Evolutionary conservation across 2,888 invertebrate species (phyloP).

Genomic region (Maniola hyperantus): DNA sequence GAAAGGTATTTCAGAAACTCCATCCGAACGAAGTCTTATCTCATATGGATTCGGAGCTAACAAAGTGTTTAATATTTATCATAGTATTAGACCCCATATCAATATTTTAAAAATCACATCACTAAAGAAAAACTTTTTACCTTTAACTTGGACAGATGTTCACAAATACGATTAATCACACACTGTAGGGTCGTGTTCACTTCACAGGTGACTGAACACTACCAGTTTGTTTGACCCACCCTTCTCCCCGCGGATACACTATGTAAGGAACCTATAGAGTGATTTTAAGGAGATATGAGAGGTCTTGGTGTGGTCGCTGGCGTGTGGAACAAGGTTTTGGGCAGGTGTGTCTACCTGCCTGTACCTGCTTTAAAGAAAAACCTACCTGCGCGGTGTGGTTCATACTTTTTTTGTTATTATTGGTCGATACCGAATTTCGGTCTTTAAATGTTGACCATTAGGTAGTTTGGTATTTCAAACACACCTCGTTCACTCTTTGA

Average conservation of each 20-base stretch:
- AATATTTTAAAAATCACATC: constrained; percentile 18
- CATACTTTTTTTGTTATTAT: constrained; percentile 9
- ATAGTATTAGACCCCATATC: too few relatives aligned
- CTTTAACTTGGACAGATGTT: constrained; percentile 23
- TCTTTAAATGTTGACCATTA: constrained; percentile 4
- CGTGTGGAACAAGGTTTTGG: constrained; percentile 46
- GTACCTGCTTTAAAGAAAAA: constrained; percentile 50
- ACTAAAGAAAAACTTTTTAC: constrained; percentile 6
- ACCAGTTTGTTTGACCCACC: constrained; percentile 49
- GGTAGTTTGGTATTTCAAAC: background rate
- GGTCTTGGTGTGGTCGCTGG: constrained; percentile 45
- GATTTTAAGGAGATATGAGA: constrained; percentile 50
- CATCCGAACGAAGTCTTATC: too few relatives aligned
- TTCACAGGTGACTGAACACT: constrained; percentile 73
- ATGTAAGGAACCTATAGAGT: constrained; percentile 56
- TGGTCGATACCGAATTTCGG: constrained; percentile 8
- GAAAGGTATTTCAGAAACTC: too few relatives aligned
- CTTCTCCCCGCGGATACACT: constrained; percentile 49
- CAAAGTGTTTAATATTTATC: too few relatives aligned
- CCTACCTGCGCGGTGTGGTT: constrained; percentile 59
- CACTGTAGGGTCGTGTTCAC: constrained; percentile 59
- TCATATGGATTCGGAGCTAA: too few relatives aligned
- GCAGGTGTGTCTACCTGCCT: constrained; percentile 76
- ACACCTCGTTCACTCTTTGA: background rate
- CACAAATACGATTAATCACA: constrained; percentile 28